Conservation (phyloP, 2,113 vertebrate species). For the Myotis yumanensis region DNA sequence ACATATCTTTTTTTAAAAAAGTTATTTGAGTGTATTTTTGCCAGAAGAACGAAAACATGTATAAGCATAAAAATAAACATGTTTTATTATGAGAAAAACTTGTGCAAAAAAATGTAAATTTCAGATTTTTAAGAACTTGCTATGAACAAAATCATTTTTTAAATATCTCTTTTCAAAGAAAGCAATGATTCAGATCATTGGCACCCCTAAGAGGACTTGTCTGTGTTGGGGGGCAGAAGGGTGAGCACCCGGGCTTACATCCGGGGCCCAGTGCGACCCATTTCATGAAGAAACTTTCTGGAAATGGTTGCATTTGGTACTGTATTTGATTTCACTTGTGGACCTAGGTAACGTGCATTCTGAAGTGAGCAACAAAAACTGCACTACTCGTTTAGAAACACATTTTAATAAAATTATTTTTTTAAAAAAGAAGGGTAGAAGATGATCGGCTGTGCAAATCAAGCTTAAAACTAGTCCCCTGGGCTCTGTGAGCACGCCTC, state of each 20-base stretch:
- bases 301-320: background rate
- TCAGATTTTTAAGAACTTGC: background rate
- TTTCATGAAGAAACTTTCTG: background rate
- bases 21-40: background rate
- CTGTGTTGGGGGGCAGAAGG: background rate
- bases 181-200: background rate
- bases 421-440: background rate
- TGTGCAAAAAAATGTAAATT: background rate
- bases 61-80: background rate
- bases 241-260: background rate
- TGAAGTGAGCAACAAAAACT: background rate
- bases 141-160: background rate
- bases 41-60: background rate
- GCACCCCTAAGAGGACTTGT: background rate
- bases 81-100: background rate
- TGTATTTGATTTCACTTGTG: background rate
- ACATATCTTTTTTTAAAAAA: background rate
- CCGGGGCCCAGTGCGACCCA: accelerated
- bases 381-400: background rate
- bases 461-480: background rate
- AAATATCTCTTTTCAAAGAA: background rate
- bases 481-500: background rate
- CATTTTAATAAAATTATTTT: background rate
- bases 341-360: background rate
- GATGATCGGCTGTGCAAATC: background rate